Evolutionary conservation across 2,888 invertebrate species (phyloP).

Genomic region (Hypolimnas misippus): DNA sequence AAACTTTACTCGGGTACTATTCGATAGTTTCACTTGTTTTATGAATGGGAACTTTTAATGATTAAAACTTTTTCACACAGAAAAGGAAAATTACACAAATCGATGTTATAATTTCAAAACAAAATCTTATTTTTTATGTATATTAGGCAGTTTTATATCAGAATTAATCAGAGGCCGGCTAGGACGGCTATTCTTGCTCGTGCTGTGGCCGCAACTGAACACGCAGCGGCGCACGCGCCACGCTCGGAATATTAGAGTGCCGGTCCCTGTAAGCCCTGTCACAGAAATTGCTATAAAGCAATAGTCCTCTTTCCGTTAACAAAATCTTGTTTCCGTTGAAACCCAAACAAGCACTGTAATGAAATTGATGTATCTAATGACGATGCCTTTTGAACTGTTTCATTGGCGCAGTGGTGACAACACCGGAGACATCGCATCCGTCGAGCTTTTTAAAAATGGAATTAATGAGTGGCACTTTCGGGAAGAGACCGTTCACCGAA

Average conservation of each 20-base stretch:
- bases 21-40: not conserved
- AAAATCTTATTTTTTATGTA: not conserved
- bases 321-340: constrained; percentile 70
- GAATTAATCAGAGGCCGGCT: constrained; percentile 31
- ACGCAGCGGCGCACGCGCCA: constrained; percentile 73
- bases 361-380: constrained; percentile 59
- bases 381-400: constrained; percentile 56
- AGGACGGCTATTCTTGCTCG: constrained; percentile 78
- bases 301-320: constrained; percentile 68
- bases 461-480: constrained; percentile 70
- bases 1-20: constrained; percentile 10
- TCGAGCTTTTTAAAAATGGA: constrained; percentile 72
- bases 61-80: not conserved
- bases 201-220: constrained; percentile 77
- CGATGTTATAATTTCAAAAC: constrained; percentile 10
- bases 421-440: constrained; percentile 78
- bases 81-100: constrained; percentile 7
- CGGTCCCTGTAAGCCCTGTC: constrained; percentile 53
- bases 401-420: constrained; percentile 68
- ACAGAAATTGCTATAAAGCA: constrained; percentile 67
- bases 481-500: constrained; percentile 63
- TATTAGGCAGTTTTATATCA: not conserved
- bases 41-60: not conserved
- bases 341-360: constrained; percentile 69
- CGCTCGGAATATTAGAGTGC: constrained; percentile 65